Conservation (phyloP, 2,888 invertebrate genomes). For the Diarsia brunnea region DNA sequence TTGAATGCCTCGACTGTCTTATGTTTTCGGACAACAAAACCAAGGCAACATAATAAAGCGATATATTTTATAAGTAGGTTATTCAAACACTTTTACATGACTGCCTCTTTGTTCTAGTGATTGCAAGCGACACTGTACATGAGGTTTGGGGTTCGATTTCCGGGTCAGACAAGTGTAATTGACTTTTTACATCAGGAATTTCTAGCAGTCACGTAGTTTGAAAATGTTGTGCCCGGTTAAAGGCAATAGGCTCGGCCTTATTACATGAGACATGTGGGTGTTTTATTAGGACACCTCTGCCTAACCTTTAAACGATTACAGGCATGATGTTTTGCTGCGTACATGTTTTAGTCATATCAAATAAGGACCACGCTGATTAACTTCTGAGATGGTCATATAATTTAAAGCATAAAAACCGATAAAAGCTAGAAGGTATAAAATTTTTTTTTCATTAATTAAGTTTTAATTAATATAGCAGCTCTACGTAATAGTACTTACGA, state of each 20-base stretch:
- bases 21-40: neutral
- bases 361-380: neutral
- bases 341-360: neutral
- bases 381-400: neutral
- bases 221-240: too few relatives aligned
- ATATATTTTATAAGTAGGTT: neutral
- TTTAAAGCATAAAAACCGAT: neutral
- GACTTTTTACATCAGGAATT: too few relatives aligned
- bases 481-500: neutral
- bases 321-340: too few relatives aligned
- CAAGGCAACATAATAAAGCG: neutral
- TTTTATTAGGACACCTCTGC: too few relatives aligned
- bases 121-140: too few relatives aligned
- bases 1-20: neutral
- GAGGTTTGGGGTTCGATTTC: too few relatives aligned
- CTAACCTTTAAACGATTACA: too few relatives aligned
- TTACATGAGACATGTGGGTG: too few relatives aligned
- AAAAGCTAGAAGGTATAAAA: neutral
- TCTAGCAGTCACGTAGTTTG: too few relatives aligned
- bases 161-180: too few relatives aligned
- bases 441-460: neutral
- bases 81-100: neutral
- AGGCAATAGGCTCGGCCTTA: too few relatives aligned
- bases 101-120: too few relatives aligned
- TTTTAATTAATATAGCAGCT: neutral